These are phyloP conservation scores for Drepana falcataria DNA, from an alignment of 2,888 invertebrate genomes.

Conservation along the genomic window DNA sequence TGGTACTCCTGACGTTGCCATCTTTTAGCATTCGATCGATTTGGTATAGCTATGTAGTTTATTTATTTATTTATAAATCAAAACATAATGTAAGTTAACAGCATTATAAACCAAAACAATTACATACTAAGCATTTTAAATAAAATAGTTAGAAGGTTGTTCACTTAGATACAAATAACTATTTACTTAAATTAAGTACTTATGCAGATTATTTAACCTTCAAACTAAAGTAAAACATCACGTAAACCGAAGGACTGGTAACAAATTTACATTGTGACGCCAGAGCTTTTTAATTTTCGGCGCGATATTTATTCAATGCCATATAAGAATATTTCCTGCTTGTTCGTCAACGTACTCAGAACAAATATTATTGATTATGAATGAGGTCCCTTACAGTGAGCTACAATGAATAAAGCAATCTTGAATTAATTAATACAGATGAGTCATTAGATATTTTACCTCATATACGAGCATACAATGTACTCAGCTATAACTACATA, in stretches of 20 bases:
- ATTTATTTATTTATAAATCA: too few species aligned
- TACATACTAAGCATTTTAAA: too few species aligned
- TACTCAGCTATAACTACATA: background rate
- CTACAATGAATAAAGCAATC: slow-evolving; percentile 27
- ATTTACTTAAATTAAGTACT: too few species aligned
- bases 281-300: slow-evolving; percentile 1
- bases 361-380: slow-evolving; percentile 64
- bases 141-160: too few species aligned
- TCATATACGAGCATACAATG: slow-evolving; percentile 9
- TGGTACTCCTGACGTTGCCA: too few species aligned
- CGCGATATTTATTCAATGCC: slow-evolving; percentile 1
- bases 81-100: too few species aligned
- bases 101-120: too few species aligned
- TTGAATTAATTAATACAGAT: slow-evolving; percentile 31
- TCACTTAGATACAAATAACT: too few species aligned
- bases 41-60: too few species aligned
- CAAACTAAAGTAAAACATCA: too few species aligned
- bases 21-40: too few species aligned
- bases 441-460: slow-evolving; percentile 24
- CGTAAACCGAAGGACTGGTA: background rate
- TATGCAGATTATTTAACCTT: too few species aligned
- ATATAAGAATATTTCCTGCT: slow-evolving; percentile 30
- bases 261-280: background rate
- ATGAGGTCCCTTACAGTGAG: slow-evolving; percentile 54
- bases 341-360: slow-evolving; percentile 28